Evolutionary conservation across 2,113 vertebrate genomes (phyloP).

Genomic region (Planiliza haematocheilus): DNA sequence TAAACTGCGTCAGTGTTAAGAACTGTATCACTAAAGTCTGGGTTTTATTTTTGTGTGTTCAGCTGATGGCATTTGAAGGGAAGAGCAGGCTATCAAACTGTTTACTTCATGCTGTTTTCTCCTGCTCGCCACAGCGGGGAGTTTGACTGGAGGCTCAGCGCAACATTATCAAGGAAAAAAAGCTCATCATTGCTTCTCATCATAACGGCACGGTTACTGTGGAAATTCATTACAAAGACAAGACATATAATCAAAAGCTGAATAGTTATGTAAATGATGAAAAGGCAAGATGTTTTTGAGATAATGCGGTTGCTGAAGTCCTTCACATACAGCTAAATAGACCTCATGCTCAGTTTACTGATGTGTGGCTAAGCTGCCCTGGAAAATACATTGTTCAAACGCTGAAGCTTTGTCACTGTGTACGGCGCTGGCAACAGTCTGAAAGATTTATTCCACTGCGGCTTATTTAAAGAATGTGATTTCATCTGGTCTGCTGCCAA

Average conservation of each 20-base stretch:
- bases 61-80: conserved; percentile 58
- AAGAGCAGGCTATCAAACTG: conserved; percentile 4
- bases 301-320: conserved; percentile 7
- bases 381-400: conserved; percentile 66
- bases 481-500: conserved; percentile 78
- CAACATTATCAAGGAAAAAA: conserved; percentile 13
- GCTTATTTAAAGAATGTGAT: conserved; percentile 77
- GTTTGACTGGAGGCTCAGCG: conserved; percentile 12
- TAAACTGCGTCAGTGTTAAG: conserved; percentile 3
- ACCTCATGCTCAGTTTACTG: conserved; percentile 50
- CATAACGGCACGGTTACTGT: background rate
- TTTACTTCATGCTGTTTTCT: conserved; percentile 25
- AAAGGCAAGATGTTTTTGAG: conserved; percentile 10
- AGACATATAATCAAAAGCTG: conserved; percentile 23
- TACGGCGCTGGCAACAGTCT: conserved; percentile 48
- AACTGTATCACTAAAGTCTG: conserved; percentile 12
- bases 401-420: conserved; percentile 45
- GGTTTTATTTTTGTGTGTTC: conserved; percentile 65
- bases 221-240: conserved; percentile 23
- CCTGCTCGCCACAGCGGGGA: conserved; percentile 8
- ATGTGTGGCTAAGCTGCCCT: conserved; percentile 51
- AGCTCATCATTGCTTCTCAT: conserved; percentile 13
- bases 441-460: conserved; percentile 73
- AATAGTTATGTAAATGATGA: conserved; percentile 32
- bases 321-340: conserved; percentile 39